phyloP scores from a whole-genome alignment of 2,797 vertebrate species.

The Amazona ochrocephala region DNA sequence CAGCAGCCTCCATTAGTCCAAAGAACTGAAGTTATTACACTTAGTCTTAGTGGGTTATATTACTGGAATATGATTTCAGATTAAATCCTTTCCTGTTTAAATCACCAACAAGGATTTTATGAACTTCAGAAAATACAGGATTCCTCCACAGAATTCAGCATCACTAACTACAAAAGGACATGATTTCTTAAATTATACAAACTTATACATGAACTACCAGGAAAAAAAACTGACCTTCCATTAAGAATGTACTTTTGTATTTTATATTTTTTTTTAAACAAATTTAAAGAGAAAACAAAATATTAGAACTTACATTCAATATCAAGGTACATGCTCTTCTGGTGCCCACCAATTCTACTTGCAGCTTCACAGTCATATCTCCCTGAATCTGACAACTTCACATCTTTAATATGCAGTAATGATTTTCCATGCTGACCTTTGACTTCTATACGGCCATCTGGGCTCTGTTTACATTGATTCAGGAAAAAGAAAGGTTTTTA shows the following conservation, averaged over 20 bases:
- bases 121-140: background rate
- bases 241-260: conserved; percentile 9
- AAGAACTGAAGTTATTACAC: background rate
- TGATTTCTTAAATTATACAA: background rate
- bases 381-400: conserved; percentile 89
- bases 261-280: background rate
- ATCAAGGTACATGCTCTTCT: conserved; percentile 98
- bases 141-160: background rate
- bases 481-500: conserved; percentile 63
- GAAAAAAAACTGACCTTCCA: background rate
- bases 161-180: background rate
- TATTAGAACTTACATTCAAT: conserved; percentile 91
- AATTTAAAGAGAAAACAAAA: conserved; percentile 45
- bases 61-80: background rate
- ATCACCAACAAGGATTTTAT: background rate
- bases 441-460: conserved; percentile 91
- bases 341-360: conserved; percentile 95
- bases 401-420: conserved; percentile 89
- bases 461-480: conserved; percentile 82
- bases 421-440: conserved; percentile 91
- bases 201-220: background rate
- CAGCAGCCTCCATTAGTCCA: background rate
- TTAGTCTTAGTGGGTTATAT: background rate
- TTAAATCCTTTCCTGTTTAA: background rate
- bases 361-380: conserved; percentile 97